These are phyloP conservation scores for Ariopsis seemanni DNA, from an alignment of 2,113 vertebrate species.

Conservation along the genomic window DNA sequence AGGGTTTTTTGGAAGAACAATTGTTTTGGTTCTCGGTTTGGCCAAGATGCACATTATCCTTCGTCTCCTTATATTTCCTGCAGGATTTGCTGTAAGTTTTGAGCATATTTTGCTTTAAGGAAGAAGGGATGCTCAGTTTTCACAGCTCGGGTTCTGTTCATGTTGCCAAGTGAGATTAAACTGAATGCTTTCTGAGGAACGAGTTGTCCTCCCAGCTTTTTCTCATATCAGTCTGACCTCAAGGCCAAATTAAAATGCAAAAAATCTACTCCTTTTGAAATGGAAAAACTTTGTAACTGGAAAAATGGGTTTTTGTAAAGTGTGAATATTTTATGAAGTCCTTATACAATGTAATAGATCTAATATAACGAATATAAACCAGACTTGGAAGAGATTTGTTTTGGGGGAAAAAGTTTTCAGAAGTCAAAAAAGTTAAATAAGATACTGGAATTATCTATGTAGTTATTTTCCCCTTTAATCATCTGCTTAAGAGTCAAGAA, in stretches of 20 bases:
- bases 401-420: background rate
- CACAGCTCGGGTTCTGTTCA: background rate
- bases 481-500: background rate
- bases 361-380: background rate
- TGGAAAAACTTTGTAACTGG: background rate
- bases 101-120: background rate
- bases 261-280: background rate
- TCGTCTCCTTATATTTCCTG: background rate
- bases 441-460: background rate
- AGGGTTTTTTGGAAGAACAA: background rate
- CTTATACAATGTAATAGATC: background rate
- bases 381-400: background rate
- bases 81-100: background rate
- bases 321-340: background rate
- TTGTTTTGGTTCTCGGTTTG: slow-evolving; percentile 2
- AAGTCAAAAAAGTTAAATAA: background rate
- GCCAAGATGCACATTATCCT: background rate
- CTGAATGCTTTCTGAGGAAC: background rate
- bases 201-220: background rate
- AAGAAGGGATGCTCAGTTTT: background rate
- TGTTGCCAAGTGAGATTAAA: background rate
- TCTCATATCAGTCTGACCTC: background rate
- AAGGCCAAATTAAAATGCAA: background rate
- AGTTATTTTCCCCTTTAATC: background rate
- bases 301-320: background rate